Evolutionary conservation across 2,797 vertebrate species (phyloP).

Genomic region (Falco cherrug): DNA sequence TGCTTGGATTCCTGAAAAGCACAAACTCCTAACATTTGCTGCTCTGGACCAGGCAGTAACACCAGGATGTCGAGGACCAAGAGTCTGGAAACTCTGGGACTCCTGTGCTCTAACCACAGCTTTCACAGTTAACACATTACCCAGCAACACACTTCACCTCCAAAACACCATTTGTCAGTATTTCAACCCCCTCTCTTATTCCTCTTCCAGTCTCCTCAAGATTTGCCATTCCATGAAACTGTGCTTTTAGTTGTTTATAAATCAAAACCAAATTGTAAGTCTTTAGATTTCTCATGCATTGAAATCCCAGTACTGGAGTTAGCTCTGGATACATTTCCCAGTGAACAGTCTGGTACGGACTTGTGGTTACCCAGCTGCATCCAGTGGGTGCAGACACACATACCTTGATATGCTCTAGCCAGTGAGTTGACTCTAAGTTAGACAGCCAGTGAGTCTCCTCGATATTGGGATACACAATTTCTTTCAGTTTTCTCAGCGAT

Average conservation of each 20-base stretch:
- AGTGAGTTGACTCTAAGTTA: slow-evolving; percentile 96
- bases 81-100: background rate
- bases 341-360: background rate
- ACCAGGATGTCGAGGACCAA: background rate
- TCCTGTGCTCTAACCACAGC: background rate
- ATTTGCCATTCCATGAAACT: background rate
- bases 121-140: background rate
- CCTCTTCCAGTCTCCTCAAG: background rate
- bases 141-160: background rate
- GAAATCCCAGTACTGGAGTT: background rate
- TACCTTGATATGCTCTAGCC: slow-evolving; percentile 99
- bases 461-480: slow-evolving; percentile 94
- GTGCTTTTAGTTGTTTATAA: background rate
- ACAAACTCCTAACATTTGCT: background rate
- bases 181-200: background rate
- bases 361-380: background rate
- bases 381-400: background rate
- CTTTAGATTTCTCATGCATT: background rate
- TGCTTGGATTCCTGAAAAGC: background rate
- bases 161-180: background rate
- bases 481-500: slow-evolving; percentile 93
- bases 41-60: background rate
- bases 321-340: background rate
- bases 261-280: background rate
- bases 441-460: slow-evolving; percentile 96